These are phyloP conservation scores for Hemicentrotus pulcherrimus DNA, from an alignment of 35 echinoderm and acorn worm species.

Conservation along the genomic window DNA sequence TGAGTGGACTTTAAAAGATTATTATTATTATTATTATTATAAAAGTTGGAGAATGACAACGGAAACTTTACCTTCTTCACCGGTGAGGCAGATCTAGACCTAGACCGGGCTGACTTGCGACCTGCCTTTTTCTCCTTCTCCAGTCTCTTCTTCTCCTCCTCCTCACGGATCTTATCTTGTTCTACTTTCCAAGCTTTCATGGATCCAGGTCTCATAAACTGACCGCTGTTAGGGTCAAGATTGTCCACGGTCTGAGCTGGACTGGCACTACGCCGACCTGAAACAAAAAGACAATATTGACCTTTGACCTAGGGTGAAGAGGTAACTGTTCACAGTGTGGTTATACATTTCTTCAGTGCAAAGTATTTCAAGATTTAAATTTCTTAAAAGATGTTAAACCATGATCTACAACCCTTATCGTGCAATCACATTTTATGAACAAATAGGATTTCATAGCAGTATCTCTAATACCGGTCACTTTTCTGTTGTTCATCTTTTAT, in stretches of 20 bases:
- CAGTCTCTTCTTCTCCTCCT: conserved; percentile 79
- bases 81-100: conserved; percentile 75
- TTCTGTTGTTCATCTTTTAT: too few species aligned
- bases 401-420: too few species aligned
- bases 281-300: background rate
- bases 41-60: background rate
- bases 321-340: too few species aligned
- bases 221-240: conserved; percentile 83
- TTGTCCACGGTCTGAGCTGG: conserved; percentile 76
- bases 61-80: conserved; percentile 71
- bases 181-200: conserved; percentile 99
- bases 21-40: too few species aligned
- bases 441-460: too few species aligned
- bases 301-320: background rate
- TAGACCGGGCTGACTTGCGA: conserved; percentile 43
- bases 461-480: too few species aligned
- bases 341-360: too few species aligned
- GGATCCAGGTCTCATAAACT: conserved; percentile 94
- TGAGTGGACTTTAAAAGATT: too few species aligned
- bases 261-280: conserved; percentile 87
- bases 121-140: conserved; percentile 88
- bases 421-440: too few species aligned
- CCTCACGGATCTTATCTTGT: conserved; percentile 82
- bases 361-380: too few species aligned
- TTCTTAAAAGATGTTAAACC: too few species aligned